Percentiles rank a stretch among this genome's conserved stretches.
Conservation (phyloP, 2,113 vertebrate species). For the Oceanites oceanicus region DNA sequence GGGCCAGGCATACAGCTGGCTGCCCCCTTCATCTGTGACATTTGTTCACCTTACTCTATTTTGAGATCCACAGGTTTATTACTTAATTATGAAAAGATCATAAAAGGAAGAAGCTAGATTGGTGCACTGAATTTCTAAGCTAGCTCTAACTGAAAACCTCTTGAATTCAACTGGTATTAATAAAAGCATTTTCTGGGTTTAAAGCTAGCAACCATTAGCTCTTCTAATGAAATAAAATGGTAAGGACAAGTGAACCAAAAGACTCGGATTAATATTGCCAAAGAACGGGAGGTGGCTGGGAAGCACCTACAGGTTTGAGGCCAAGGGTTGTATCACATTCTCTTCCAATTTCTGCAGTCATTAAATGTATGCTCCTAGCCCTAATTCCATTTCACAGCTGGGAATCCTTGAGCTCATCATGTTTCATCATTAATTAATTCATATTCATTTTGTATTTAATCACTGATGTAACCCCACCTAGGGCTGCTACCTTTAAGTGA, state of each 20-base stretch:
- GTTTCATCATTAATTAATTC: not conserved
- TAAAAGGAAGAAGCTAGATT: not conserved
- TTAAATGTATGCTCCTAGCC: not conserved
- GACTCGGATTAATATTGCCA: accelerated
- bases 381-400: not conserved
- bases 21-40: not conserved
- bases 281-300: not conserved
- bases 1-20: not conserved
- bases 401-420: not conserved
- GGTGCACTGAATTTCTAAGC: not conserved
- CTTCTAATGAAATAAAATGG: not conserved
- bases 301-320: not conserved
- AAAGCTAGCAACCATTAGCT: not conserved
- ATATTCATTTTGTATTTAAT: not conserved
- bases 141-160: not conserved
- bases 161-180: not conserved
- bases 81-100: not conserved
- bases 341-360: not conserved
- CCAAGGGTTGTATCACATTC: not conserved
- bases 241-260: not conserved
- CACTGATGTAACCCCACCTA: not conserved
- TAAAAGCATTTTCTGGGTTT: not conserved
- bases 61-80: not conserved
- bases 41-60: not conserved
- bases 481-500: not conserved